Conservation (phyloP, 2,797 vertebrate genomes). For the Propithecus deckenii region DNA sequence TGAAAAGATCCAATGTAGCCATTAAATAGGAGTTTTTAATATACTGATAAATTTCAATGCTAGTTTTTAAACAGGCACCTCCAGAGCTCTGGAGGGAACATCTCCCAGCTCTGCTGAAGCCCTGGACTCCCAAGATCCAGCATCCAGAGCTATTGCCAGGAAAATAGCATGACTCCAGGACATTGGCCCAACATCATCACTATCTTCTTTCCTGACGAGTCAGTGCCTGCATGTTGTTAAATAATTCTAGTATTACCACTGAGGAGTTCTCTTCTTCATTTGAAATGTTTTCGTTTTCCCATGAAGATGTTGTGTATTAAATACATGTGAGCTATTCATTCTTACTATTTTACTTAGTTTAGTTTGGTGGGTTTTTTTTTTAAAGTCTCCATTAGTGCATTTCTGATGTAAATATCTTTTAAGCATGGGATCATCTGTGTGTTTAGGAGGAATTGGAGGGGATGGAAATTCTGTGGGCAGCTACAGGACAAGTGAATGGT, state of each 20-base stretch:
- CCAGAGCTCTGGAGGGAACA: neutral
- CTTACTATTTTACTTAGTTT: neutral
- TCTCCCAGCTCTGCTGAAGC: neutral
- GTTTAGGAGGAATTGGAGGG: neutral
- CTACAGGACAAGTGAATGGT: neutral
- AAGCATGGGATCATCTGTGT: neutral
- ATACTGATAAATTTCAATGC: neutral
- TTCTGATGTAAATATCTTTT: neutral
- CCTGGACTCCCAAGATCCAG: fast-evolving
- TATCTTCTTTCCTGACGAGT: fast-evolving
- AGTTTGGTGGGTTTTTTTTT: neutral
- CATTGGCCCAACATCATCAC: fast-evolving
- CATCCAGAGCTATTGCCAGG: fast-evolving
- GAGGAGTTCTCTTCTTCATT: neutral
- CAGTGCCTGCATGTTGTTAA: neutral
- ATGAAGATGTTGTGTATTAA: neutral
- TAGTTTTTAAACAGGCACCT: neutral
- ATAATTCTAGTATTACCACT: neutral
- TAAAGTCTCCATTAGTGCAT: neutral
- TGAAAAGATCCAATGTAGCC: neutral
- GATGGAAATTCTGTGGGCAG: fast-evolving
- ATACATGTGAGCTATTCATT: neutral
- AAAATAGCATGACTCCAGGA: fast-evolving
- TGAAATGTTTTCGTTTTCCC: neutral
- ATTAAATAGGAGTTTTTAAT: neutral